Base-by-base conservation (phyloP, 2,797 vertebrate genomes). In the Dermochelys coriacea region DNA sequence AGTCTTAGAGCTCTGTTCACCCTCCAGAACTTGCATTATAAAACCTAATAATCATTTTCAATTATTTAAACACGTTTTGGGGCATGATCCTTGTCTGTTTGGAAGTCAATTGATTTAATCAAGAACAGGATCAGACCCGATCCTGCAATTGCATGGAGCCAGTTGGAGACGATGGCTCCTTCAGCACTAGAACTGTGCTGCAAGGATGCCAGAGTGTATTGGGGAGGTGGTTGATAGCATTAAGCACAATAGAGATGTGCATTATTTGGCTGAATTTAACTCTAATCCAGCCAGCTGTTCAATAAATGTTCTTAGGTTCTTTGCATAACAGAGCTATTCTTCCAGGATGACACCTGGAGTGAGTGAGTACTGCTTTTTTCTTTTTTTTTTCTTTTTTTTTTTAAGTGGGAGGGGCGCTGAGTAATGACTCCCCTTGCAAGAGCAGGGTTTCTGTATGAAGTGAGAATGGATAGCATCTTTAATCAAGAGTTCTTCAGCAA, bases 81-180 rank as follows among this genome's bases (percentile, higher is more conserved):
- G 41, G 7, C 19, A 9, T 79, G 59, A 61, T 61, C 31, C 59
- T 31, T 61, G 29, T 61, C 31, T 61, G 7, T 31, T 34, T 71
- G 81, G 15, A 74, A 54, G 78, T 49, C 25, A 57, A 82, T 71
- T 82, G 52, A 71, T 29, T 89, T 59, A 68, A 5, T 12, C 29
- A 59, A 7, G 47, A 82, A 82, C 3, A 88, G 15, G 41, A 86
- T 85, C 21, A 71, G 16, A 78, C 77, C 15, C 25, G 87, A 59
- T 55, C 1, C 14, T 5, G 27, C 1, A 0, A n/a, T 79, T 85
- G 11, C 1, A 8, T 47, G 75, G 47, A 80, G 52, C 29, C 31
- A 31, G 29, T 61, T 61, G 29, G 59, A 61, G 31, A 61, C 29
- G 34, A 61, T 61, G 29, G 7, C 59, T 61, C 59, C 31, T 61